A percentile compares a stretch with the other conserved stretches of the same genome.
These are phyloP conservation scores for Pterocles burchelli DNA, from an alignment of 2,113 vertebrate species.

Conservation along the genomic window DNA sequence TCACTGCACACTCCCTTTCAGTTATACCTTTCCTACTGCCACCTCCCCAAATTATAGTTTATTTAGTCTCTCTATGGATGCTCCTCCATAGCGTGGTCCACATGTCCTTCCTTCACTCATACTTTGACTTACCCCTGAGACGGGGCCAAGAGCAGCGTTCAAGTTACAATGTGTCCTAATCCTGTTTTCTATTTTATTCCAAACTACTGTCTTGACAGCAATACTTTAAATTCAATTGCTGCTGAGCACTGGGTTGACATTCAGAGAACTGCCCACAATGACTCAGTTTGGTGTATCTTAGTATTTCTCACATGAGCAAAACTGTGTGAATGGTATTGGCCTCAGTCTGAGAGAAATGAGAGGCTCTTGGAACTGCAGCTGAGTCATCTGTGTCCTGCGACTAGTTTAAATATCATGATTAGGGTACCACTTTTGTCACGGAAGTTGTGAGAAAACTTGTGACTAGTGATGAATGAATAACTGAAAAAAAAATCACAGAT, in stretches of 20 bases:
- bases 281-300: not conserved
- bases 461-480: not conserved
- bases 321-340: not conserved
- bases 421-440: not conserved
- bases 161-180: not conserved
- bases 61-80: not conserved
- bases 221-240: not conserved
- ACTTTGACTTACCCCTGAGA: not conserved
- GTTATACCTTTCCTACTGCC: not conserved
- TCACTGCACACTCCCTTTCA: not conserved
- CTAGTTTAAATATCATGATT: not conserved
- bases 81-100: fast-evolving
- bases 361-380: not conserved
- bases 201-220: not conserved
- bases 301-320: not conserved
- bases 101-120: not conserved
- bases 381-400: not conserved
- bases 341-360: not conserved
- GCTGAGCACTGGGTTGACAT: not conserved
- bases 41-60: not conserved
- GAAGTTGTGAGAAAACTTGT: not conserved
- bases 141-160: not conserved
- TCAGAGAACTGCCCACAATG: not conserved
- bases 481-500: not conserved
- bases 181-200: not conserved